Evolutionary conservation across 2,888 invertebrate genomes (phyloP), one percentile per base, ranked within the genome.

Genomic region (Epistrophella euchroma): DNA sequence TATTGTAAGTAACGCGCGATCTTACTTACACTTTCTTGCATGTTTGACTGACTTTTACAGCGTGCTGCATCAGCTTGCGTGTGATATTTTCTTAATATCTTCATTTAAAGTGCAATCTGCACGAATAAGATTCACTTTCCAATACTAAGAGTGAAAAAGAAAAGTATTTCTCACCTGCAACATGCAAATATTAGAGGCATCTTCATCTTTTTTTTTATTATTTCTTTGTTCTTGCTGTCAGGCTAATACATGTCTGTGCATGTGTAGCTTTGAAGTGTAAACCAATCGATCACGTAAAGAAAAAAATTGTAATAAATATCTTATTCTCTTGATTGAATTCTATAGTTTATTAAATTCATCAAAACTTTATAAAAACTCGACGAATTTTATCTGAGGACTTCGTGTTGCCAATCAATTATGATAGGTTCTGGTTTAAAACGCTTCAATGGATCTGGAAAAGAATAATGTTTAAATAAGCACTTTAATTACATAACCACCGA

Each of bases 351-450:
- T 78, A 64, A 81, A 73, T 74, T 60, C 37, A 62, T 55, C 32
- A 40, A 43, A 75, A n/a, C 55, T 45, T 9, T 35, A 47, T 40
- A 56, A 43, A 17, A 76, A 50, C 15, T 58, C 15, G 28, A 74
- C 4, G 17, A 47, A 37, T 55, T 83, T 80, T 87, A 87, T 80
- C 81, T 88, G 90, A 92, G 84, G 93, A 93, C 89, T 87, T 94
- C 93, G 77, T 95, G 91, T 89, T 94, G 94, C 95, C 95, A 95
- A 87, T 93, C 93, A n/a, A 93, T 90, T 25, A 93, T 92, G 89
- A 92, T 92, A 72, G 94, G 91, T 43, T 94, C 93, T 28, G 95
- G 96, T 73, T 95, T 94, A 90, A 94, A 94, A 89, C 94, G 93
- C 88, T 95, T 91, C 86, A 94, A 93, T 13, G 94, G 94, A 89